Base-by-base conservation (phyloP, 2,113 vertebrate genomes). In the Osmerus eperlanus region DNA sequence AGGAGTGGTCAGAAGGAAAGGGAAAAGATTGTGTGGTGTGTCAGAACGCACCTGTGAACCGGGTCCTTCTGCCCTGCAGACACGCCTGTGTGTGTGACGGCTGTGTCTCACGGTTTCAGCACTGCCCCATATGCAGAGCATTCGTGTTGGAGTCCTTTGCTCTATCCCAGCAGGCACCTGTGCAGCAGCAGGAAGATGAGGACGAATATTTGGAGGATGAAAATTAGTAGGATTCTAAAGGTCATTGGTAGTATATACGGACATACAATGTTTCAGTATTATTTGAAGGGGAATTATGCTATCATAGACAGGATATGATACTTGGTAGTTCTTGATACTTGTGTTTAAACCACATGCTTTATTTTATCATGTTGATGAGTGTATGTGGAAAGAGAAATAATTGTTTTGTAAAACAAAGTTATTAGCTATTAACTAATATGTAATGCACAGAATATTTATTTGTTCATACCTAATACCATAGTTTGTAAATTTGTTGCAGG, bases 91-190 rank as follows among this genome's bases (percentile, higher is more conserved):
- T 98, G 68, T 99, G 97, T 0, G 90, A 98, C 7, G 85, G 88
- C 74, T 99, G 97, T 3, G 75, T 95, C 28, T 83, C 78, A 0
- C 93, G 90, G 59, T 95, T 99, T 70, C 94, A 95, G 76, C 95
- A 95, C 85, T 99, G 97, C 70, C 97, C 97, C 0, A 96, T 99
- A 88, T 99, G 97, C 84, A 89, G 97, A 54, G 94, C 95, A 19
- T 95, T 95, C 19, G 92, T 99, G 14, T 83, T 90, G 3, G 96
- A 99, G 75, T 96, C 95, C 12, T 99, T 99, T 19, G 84, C 92
- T 1, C 90, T 98, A 13, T 82, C 84, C 13, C 76, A 51, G 18
- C 54, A 16, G 16, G 28, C 41, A n/a, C 15, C 65, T n/a, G 14
- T 58, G 21, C 25, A 60, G 21, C 18, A 28, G 5, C n/a, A 52